phyloP scores from a whole-genome alignment of 2,113 vertebrate genomes.

The Malurus cyaneus region DNA sequence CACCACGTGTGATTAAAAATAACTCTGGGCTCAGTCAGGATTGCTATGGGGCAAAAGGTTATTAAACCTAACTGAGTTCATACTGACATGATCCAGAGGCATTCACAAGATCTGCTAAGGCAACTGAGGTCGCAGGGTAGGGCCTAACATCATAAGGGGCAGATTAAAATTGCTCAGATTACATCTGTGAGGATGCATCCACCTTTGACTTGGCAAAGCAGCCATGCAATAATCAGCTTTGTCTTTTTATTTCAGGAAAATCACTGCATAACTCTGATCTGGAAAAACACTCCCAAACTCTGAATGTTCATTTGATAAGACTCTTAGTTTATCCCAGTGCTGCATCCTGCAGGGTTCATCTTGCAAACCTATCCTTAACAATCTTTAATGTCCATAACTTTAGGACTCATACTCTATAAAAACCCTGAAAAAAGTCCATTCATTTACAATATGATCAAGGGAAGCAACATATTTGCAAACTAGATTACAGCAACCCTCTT shows the following conservation, averaged over 20 bases:
- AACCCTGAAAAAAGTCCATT: background rate
- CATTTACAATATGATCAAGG: background rate
- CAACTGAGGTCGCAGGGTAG: background rate
- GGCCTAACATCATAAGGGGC: background rate
- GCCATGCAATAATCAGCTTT: background rate
- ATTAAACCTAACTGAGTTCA: background rate
- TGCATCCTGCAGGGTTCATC: background rate
- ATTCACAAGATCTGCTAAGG: background rate
- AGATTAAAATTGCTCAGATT: background rate
- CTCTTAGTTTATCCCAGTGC: background rate
- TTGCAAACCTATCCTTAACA: background rate
- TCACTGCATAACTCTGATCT: background rate
- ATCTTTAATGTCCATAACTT: background rate
- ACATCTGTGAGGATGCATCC: background rate
- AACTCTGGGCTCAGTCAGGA: background rate
- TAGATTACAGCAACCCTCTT: background rate
- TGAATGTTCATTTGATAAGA: background rate
- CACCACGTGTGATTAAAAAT: background rate
- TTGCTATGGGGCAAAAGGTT: conserved; percentile 18
- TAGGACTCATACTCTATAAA: background rate
- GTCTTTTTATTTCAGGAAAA: background rate
- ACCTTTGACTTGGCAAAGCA: background rate
- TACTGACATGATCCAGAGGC: background rate
- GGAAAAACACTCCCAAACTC: background rate
- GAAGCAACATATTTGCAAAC: background rate